Evolutionary conservation across 1,140 invertebrate genomes (phyloP), one percentile per base, ranked within the genome.

Genomic region (Neoseiulus cucumeris): DNA sequence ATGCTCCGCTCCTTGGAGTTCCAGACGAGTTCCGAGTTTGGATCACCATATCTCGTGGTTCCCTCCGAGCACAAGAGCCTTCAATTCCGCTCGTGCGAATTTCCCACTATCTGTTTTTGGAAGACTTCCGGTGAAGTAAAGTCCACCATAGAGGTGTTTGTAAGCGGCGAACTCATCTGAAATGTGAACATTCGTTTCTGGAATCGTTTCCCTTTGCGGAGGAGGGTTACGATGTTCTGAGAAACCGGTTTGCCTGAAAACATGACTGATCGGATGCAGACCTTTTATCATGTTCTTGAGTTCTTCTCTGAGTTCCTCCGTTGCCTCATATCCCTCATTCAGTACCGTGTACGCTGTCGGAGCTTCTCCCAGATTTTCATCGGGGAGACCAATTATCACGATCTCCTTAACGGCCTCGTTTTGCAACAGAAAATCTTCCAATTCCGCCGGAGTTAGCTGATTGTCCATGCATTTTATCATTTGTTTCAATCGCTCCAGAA

Each of bases 391-490:
- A 25, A 59, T 59, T 12, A 59, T 9, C 12, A 59, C 22, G 4
- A 25, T 14, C 51, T 59, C 51, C 22, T 59, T 59, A 6, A 59
- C 22, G 5, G 51, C 51, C 1, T 17, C 17, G 22, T 59, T n/a
- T 33, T 59, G 22, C 22, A 59, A 1, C 14, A 59, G 14, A 20
- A 59, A 14, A 25, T 59, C 51, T 9, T 59, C 51, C 33, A 59
- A 5, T 20, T 59, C 51, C 1, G 51, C 51, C 17, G 51, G 51
- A 1, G 51, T 17, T 20, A 59, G 9, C 51, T 59, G 51, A 9
- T 59, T 59, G 51, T 59, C 51, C 14, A 59, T 25, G 22, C 51
- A 59, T 20, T 59, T 59, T 12, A 59, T 59, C 51, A 59, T 59
- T 33, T 59, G 51, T 25, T 59, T 59, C 33, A 59, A 25, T 17